A percentile compares a stretch with the other conserved stretches of the same genome.
Evolutionary conservation across 2,888 invertebrate species (phyloP).

Genomic region (Callyntrura guangdongensis): DNA sequence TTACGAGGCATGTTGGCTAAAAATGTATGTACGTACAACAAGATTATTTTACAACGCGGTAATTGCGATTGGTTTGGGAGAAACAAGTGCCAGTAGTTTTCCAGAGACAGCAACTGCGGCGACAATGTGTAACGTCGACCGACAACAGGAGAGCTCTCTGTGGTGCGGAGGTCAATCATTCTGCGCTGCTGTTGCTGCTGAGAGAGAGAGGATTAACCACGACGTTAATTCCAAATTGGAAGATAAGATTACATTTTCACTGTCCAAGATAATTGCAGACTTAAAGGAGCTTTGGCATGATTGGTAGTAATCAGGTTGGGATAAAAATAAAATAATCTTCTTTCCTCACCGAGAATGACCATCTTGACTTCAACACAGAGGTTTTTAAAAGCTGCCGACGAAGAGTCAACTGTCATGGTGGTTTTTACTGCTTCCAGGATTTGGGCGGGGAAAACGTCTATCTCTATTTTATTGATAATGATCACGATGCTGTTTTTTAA

Average conservation of each 20-base stretch:
- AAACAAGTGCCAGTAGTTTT: constrained; percentile 56
- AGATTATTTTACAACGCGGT: too few relatives aligned
- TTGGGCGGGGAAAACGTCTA: too few relatives aligned
- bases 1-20: too few relatives aligned
- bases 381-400: background rate
- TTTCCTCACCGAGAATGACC: background rate
- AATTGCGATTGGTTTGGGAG: background rate
- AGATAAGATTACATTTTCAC: background rate
- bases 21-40: too few relatives aligned
- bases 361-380: constrained; percentile 15
- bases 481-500: background rate
- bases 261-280: background rate
- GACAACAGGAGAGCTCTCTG: background rate
- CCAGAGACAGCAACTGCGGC: constrained; percentile 47
- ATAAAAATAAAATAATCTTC: background rate
- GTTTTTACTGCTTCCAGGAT: too few relatives aligned
- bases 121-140: background rate
- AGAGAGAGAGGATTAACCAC: constrained; percentile 37
- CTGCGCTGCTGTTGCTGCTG: background rate
- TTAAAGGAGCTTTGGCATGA: constrained; percentile 4
- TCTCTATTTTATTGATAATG: background rate
- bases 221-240: background rate
- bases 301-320: background rate
- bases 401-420: background rate
- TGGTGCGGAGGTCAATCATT: constrained; percentile 30